Conservation (phyloP, 2,888 invertebrate genomes). For the Teleogryllus oceanicus region DNA sequence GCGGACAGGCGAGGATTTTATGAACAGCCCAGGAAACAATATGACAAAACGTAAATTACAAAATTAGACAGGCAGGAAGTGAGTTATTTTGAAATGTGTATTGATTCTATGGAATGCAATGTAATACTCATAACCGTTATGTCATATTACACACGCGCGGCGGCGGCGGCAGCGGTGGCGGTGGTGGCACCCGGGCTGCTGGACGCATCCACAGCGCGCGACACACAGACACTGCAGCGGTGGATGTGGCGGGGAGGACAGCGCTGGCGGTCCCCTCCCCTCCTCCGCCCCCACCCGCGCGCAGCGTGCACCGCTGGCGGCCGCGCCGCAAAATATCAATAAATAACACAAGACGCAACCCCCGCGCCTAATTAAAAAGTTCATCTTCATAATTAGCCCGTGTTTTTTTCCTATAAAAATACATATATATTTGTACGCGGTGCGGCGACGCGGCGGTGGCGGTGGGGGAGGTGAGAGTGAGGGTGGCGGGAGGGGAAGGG, state of each 20-base stretch:
- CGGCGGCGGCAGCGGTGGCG: background rate
- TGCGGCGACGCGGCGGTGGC: background rate
- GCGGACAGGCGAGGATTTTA: slow-evolving; percentile 44
- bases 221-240: slow-evolving; percentile 26
- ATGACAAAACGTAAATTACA: slow-evolving; percentile 45
- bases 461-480: background rate
- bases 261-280: too few relatives aligned
- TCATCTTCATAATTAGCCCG: slow-evolving; percentile 35
- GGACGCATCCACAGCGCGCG: slow-evolving; percentile 18
- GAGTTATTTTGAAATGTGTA: slow-evolving; percentile 39
- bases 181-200: slow-evolving; percentile 1
- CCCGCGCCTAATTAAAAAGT: slow-evolving; percentile 36
- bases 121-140: slow-evolving; percentile 37
- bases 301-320: background rate
- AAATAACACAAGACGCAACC: background rate
- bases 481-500: background rate
- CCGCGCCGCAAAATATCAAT: background rate
- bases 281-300: background rate
- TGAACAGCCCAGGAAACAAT: slow-evolving; percentile 45
- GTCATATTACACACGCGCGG: slow-evolving; percentile 34
- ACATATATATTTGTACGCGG: slow-evolving; percentile 21
- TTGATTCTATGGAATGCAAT: slow-evolving; percentile 38
- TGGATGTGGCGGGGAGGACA: background rate
- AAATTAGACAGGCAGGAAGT: slow-evolving; percentile 42
- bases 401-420: slow-evolving; percentile 21